Percentiles rank a stretch among this genome's conserved stretches.
Evolutionary conservation across 2,888 invertebrate genomes (phyloP).

Genomic region (Rhingia campestris): DNA sequence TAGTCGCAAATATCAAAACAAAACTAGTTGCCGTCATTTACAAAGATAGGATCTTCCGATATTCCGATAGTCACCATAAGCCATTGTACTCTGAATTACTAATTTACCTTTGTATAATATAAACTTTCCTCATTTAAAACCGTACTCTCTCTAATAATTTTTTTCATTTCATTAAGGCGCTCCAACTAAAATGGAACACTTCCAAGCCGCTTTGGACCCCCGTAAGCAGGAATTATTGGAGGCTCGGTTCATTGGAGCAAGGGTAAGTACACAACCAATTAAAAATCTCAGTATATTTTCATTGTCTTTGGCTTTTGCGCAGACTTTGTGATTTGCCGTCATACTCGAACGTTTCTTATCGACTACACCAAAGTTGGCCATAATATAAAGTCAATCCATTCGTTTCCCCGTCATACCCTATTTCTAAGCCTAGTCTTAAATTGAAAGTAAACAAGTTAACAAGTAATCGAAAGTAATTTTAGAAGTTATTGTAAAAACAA

Average conservation of each 20-base stretch:
- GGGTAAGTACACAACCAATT: slow-evolving; percentile 87
- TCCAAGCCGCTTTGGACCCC: slow-evolving; percentile 98
- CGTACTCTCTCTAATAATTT: not conserved
- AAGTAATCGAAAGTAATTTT: slow-evolving; percentile 48
- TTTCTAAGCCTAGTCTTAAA: slow-evolving; percentile 28
- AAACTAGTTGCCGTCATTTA: too few relatives aligned
- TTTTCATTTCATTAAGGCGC: slow-evolving; percentile 85
- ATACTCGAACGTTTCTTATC: slow-evolving; percentile 62
- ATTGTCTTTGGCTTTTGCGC: slow-evolving; percentile 73
- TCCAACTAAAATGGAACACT: slow-evolving; percentile 98
- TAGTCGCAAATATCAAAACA: too few relatives aligned
- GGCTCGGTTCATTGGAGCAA: slow-evolving; percentile 97
- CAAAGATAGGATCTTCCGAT: too few relatives aligned
- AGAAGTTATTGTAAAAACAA: slow-evolving; percentile 45
- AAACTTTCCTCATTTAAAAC: not conserved
- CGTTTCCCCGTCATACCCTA: slow-evolving; percentile 33
- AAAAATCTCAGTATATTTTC: slow-evolving; percentile 59
- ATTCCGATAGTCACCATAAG: too few relatives aligned
- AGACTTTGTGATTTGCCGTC: slow-evolving; percentile 69
- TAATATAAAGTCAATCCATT: slow-evolving; percentile 41
- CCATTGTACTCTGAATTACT: too few relatives aligned
- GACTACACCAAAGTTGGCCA: slow-evolving; percentile 59
- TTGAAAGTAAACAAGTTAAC: slow-evolving; percentile 40
- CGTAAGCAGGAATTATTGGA: slow-evolving; percentile 99
- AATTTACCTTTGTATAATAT: not conserved